Base-by-base conservation (phyloP, 1,140 invertebrate genomes). In the Marisa cornuarietis region DNA sequence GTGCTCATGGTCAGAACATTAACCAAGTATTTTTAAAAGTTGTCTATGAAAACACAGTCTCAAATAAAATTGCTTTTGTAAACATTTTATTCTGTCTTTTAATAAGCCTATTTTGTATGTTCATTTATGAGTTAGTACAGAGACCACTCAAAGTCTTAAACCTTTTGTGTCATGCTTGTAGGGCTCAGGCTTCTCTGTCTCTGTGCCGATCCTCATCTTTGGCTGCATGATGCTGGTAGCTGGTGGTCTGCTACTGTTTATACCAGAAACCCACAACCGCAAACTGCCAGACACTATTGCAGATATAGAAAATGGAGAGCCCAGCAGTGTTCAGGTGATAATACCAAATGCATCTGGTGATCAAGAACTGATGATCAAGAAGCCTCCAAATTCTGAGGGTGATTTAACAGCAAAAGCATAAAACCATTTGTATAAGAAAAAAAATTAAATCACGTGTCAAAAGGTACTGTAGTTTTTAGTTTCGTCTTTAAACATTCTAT, bases 211-310 rank as follows among this genome's bases (percentile, higher is more conserved):
- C n/a, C 68, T 84, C 31, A 74, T 86, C 24, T 86, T 87, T 76
- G 85, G 85, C 11, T 76, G 80, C 9, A 66, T 85, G 78, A 78
- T 78, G 31, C n/a, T 85, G 1, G 16, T 86, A 0, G 83, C 83
- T 20, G 85, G 83, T 6, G 22, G 81, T 49, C 63, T 83, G 18
- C 16, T 80, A 6, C 69, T 85, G 9, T 66, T 84, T 18, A 76
- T 87, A 6, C 85, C 85, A 42, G 86, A 87, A 71, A 87, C 86
- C 31, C 79, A 84, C 63, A 76, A 81, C 51, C 66, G 79, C 18
- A 81, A 82, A 77, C 73, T 87, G 24, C 84, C 86, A 24, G 85
- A 87, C 72, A 83, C 81, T 52, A 83, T 86, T 14, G 66, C 82
- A 31, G 86, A 87, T 22, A 77, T 77, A 14, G 78, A 91, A 69